Conservation (phyloP, 2,113 vertebrate species). For the Antidorcas marsupialis region DNA sequence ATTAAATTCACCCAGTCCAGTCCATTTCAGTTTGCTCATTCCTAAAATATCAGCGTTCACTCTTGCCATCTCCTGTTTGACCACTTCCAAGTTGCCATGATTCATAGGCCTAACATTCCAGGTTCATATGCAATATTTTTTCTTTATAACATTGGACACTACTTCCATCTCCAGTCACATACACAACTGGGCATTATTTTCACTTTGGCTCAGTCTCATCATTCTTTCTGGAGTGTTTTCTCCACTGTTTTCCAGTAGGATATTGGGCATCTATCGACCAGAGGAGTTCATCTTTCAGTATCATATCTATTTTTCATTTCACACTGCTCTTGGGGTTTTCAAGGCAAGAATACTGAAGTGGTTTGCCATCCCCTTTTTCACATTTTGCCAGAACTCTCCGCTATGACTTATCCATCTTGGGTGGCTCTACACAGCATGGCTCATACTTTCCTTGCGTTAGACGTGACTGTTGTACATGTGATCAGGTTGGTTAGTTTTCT, state of each 20-base stretch:
- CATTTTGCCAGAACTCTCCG: neutral
- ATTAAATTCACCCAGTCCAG: fast-evolving
- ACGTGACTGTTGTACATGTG: neutral
- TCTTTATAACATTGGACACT: neutral
- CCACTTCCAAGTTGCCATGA: neutral
- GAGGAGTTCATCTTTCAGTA: neutral
- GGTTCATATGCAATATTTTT: neutral
- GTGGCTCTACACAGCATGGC: neutral
- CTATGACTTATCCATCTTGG: neutral
- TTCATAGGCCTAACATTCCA: neutral
- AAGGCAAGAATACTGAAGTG: neutral
- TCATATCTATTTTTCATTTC: neutral
- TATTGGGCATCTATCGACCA: neutral
- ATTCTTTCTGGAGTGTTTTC: neutral
- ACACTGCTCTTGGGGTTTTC: neutral
- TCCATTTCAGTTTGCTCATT: neutral
- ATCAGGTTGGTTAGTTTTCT: neutral
- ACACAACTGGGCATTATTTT: neutral
- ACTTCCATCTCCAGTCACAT: neutral
- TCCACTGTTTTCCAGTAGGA: neutral
- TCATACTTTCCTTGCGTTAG: neutral
- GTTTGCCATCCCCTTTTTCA: neutral
- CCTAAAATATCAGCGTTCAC: neutral
- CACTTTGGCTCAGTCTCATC: neutral
- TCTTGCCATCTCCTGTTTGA: neutral